Base-by-base conservation (phyloP, 1,140 invertebrate species). In the Drosophila bifasciata region DNA sequence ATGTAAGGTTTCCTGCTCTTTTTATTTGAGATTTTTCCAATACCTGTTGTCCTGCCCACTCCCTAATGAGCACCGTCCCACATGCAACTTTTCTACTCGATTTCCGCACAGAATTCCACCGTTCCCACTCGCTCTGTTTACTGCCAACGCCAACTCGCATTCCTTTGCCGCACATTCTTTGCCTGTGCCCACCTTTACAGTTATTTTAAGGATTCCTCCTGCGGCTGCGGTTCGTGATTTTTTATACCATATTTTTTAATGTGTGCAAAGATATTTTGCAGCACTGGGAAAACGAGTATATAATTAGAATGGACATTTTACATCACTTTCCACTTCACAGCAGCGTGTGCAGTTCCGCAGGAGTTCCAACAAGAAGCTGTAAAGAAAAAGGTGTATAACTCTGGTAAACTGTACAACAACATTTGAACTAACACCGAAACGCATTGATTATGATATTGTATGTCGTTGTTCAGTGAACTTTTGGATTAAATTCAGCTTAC, bases 301-400 rank as follows among this genome's bases (percentile, higher is more conserved):
- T 67, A 67, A 63, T 67, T 63, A 52, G 15, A 64, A 64, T 39
- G 40, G 63, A 67, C 63, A 52, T 11, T 8, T 32, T 64, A 64
- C 63, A 64, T 13, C 13, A 21, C 19, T 64, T 45, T 9, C 17
- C 59, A 67, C 59, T 67, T 52, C 25, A 52, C 40, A 15, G 19
- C 43, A 13, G 21, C 45, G 6, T 3, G 15, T 21, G 13, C 6
- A 17, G n/a, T n/a, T n/a, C n/a, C 5, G 36, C 0, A 2, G 44
- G 19, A 51, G 51, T 13, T 51, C 13, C 46, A 13, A 25, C 5
- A 17, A 21, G 1, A 43, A n/a, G n/a, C n/a, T 25, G 5, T 1
- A 1, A 2, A 39, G 15, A 28, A 40, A 41, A 23, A 11, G 0
- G 7, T 36, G 17, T 21, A 6, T 16, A 28, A 9, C 32, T 19